Evolutionary conservation across 64 coral and sea anemone genomes (phyloP).

Genomic region (Stichodactyla helianthus): DNA sequence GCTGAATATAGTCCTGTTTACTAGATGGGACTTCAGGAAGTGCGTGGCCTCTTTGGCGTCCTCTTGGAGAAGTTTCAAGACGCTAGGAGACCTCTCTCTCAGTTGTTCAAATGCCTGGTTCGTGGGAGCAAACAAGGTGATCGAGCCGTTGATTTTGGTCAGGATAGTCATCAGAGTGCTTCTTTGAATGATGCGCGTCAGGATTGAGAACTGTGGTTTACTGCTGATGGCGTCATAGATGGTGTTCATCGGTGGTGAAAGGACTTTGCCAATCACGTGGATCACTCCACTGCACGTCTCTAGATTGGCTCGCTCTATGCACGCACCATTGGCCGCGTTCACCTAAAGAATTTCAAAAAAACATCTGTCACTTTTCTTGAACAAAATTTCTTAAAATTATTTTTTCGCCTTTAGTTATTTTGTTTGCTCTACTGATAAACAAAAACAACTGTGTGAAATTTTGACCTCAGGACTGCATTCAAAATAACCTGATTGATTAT

Average conservation of each 20-base stretch:
- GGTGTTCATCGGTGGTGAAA: constrained; percentile 27
- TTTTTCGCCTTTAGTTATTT: too few relatives aligned
- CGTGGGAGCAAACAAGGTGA: constrained; percentile 59
- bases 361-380: too few relatives aligned
- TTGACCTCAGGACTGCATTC: too few relatives aligned
- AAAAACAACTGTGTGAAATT: too few relatives aligned
- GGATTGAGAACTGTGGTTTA: constrained; percentile 31
- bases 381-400: too few relatives aligned
- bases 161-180: constrained; percentile 18
- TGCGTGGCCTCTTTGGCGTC: constrained; percentile 33
- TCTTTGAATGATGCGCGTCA: constrained; percentile 29
- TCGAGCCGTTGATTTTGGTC: constrained; percentile 20
- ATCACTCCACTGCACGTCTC: constrained; percentile 51
- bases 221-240: constrained; percentile 41
- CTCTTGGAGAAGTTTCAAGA: constrained; percentile 10
- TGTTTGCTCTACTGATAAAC: too few relatives aligned
- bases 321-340: constrained; percentile 42
- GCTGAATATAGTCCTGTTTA: constrained; percentile 49
- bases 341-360: constrained; percentile 10
- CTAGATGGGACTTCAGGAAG: constrained; percentile 55
- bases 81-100: constrained; percentile 6
- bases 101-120: constrained; percentile 36
- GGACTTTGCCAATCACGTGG: constrained; percentile 62
- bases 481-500: too few relatives aligned
- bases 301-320: constrained; percentile 41